Evolutionary conservation across 2,888 invertebrate genomes (phyloP).

Genomic region (Lapara coniferarum): DNA sequence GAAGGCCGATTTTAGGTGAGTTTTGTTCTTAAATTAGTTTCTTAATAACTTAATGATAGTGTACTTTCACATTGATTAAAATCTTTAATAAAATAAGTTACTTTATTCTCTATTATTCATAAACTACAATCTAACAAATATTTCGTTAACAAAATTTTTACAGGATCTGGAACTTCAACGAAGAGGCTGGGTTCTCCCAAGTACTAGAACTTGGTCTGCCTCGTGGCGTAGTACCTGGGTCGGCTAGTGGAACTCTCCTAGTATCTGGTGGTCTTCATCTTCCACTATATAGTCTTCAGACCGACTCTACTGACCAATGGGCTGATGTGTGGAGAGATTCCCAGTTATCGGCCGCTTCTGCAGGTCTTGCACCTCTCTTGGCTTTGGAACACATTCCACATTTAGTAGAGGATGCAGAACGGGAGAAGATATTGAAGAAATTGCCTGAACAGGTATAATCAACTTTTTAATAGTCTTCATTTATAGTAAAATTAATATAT

Average conservation of each 20-base stretch:
- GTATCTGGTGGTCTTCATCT: constrained; percentile 86
- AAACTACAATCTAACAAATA: no score
- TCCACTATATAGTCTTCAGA: constrained; percentile 72
- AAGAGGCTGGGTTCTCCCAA: constrained; percentile 88
- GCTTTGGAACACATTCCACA: constrained; percentile 82
- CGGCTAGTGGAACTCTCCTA: constrained; percentile 84
- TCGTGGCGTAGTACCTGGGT: constrained; percentile 86
- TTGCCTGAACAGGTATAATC: constrained; percentile 81
- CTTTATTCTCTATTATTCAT: no score
- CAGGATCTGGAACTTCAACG: constrained; percentile 88
- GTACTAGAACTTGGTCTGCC: constrained; percentile 86
- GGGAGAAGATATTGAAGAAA: constrained; percentile 76
- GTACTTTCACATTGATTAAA: no score
- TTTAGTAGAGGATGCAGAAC: constrained; percentile 78
- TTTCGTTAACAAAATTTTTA: constrained; percentile 36
- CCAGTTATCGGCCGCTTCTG: constrained; percentile 80
- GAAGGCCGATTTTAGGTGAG: constrained; percentile 85
- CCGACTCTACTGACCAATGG: constrained; percentile 70
- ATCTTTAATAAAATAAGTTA: no score
- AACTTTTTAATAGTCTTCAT: neutral
- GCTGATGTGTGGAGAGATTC: constrained; percentile 77
- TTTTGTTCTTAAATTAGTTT: neutral
- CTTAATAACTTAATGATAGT: no score
- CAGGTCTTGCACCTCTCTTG: constrained; percentile 83
- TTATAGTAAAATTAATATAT: no score